Evolutionary conservation across 2,113 vertebrate genomes (phyloP).

Genomic region (Clupea harengus): DNA sequence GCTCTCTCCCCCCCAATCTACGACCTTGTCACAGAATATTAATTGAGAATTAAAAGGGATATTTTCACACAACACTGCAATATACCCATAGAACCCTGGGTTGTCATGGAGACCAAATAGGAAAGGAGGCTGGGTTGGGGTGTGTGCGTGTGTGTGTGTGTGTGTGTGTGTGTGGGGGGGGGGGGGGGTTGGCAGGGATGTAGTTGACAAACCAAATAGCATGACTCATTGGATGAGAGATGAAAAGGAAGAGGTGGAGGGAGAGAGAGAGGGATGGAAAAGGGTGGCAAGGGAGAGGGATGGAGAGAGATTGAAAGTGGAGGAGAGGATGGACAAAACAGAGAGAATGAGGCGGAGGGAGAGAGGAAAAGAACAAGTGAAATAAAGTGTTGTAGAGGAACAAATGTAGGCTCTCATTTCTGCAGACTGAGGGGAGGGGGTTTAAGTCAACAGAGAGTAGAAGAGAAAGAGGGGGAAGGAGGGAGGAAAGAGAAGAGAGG

Average conservation of each 20-base stretch:
- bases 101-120: slow-evolving; percentile 5
- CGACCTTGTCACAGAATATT: slow-evolving; percentile 4
- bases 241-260: background rate
- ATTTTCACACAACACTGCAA: background rate
- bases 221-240: slow-evolving; percentile 10
- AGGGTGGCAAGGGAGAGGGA: background rate
- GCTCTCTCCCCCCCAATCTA: background rate
- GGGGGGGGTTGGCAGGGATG: background rate
- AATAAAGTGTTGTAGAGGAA: background rate
- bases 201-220: background rate
- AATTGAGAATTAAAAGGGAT: slow-evolving; percentile 9
- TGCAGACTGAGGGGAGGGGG: background rate
- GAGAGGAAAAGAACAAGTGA: background rate
- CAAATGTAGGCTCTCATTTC: background rate
- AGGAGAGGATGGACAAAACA: background rate
- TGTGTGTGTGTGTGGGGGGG: background rate
- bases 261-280: background rate
- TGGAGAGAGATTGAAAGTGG: background rate
- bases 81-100: background rate
- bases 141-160: background rate
- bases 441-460: background rate
- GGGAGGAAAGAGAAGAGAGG: background rate
- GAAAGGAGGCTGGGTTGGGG: background rate
- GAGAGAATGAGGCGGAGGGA: background rate
- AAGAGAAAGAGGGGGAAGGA: background rate